A percentile compares a stretch with the other conserved stretches of the same genome.
Evolutionary conservation across 2,113 vertebrate genomes (phyloP).

Genomic region (Hoplias malabaricus): DNA sequence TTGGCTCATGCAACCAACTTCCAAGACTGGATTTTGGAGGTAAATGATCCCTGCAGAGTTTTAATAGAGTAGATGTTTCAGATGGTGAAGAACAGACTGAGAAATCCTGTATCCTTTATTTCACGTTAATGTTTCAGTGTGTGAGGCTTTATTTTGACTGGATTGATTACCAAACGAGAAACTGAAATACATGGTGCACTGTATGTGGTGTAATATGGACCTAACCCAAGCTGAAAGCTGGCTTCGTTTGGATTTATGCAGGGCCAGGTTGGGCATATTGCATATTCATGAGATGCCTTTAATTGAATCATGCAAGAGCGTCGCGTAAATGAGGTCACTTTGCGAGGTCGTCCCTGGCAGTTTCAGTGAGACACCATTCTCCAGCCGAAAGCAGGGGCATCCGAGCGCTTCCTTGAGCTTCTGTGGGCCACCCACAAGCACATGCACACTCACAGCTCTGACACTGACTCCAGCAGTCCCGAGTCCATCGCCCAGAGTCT

Average conservation of each 20-base stretch:
- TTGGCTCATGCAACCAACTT: no score
- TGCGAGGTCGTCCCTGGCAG: not conserved
- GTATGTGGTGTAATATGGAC: not conserved
- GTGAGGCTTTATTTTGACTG: not conserved
- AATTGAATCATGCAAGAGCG: constrained; percentile 16
- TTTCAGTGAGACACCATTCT: not conserved
- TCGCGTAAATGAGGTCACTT: constrained; percentile 27
- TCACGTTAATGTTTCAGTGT: not conserved
- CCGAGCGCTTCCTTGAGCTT: constrained; percentile 22
- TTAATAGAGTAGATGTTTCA: no score
- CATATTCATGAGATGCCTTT: constrained; percentile 23
- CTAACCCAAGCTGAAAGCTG: not conserved
- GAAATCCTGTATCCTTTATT: no score
- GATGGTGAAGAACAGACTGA: not conserved
- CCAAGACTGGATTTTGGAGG: no score
- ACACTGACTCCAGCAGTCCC: constrained; percentile 25
- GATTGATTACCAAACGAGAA: not conserved
- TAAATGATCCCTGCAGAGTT: no score
- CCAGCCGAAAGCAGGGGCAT: constrained; percentile 4
- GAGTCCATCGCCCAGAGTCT: constrained; percentile 43
- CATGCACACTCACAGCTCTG: not conserved
- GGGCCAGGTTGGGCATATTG: constrained; percentile 13
- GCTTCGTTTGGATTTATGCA: constrained; percentile 5
- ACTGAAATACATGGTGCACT: not conserved
- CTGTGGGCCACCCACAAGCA: not conserved